Base-by-base conservation (phyloP, 2,113 vertebrate species). In the Neogale vison region DNA sequence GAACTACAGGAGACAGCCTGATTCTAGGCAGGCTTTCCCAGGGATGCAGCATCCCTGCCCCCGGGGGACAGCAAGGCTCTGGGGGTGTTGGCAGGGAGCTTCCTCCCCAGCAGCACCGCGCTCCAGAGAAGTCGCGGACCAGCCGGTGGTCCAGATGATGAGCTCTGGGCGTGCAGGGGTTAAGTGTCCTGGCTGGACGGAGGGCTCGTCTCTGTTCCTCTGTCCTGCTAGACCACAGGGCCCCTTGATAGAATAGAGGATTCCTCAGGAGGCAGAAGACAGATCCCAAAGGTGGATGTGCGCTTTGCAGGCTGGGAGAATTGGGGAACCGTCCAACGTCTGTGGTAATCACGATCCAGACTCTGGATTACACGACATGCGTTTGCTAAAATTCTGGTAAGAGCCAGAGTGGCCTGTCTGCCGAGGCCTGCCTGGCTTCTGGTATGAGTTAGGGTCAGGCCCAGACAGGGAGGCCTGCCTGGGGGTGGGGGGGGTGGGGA, bases 281-380 rank as follows among this genome's bases (percentile, higher is more conserved):
- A 8, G 8, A 2, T 18, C 6, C 4, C 65, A 23, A n/a, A 72
- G 47, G 31, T 2, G 14, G 13, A 10, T 8, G 61, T 13, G 36
- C 4, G 47, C 42, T 39, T 61, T 55, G 6, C 29, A 63, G 67
- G 47, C 6, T 17, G 34, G 52, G 79, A 63, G 39, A 1, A 20
- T 39, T 59, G 0, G 6, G 86, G 26, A 59, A 36, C 1, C 1
- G 13, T 7, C 1, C 21, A 4, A 39, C 39, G 50, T n/a, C 65
- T 21, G 36, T 29, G 36, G 42, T 17, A 13, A 45, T 26, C 5
- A 42, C 12, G 65, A 26, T 39, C 23, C 1, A 24, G 76, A 59
- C 50, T 17, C 14, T 0, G 3, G 18, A 5, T 3, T 12, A 12
- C 13, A 0, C 14, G 1, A 18, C n/a, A 1, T 14, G n/a, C 2